Evolutionary conservation across 2,888 invertebrate species (phyloP).

Genomic region (Agrotis exclamationis): DNA sequence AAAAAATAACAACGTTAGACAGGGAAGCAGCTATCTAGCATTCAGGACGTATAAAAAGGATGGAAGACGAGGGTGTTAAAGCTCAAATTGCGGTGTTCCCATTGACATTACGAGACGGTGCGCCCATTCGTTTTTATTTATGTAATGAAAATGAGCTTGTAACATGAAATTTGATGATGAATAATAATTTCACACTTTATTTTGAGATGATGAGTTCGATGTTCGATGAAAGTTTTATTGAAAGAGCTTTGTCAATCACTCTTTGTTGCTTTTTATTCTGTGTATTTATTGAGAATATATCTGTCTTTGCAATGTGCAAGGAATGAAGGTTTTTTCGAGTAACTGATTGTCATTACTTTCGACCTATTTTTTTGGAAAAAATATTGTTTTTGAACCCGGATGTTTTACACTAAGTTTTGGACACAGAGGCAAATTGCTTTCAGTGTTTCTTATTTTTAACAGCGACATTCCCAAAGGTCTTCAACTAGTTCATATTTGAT

Average conservation of each 20-base stretch:
- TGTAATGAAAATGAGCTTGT: conserved; percentile 76
- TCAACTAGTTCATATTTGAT: too few species aligned
- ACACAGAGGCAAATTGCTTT: too few species aligned
- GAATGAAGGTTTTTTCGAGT: too few species aligned
- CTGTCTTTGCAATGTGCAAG: too few species aligned
- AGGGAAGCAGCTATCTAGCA: conserved; percentile 30
- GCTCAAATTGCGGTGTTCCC: conserved; percentile 67
- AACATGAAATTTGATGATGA: conserved; percentile 63
- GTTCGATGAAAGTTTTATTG: neutral
- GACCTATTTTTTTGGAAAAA: too few species aligned
- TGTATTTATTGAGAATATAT: too few species aligned
- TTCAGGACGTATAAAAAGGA: conserved; percentile 33
- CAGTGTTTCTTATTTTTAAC: too few species aligned
- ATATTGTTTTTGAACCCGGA: neutral
- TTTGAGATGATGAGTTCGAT: conserved; percentile 32
- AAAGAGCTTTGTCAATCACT: neutral
- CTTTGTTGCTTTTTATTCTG: neutral
- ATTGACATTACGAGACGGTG: conserved; percentile 63
- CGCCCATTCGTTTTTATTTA: conserved; percentile 74
- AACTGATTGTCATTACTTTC: too few species aligned
- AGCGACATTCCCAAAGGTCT: too few species aligned
- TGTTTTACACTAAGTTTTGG: neutral
- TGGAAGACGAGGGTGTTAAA: conserved; percentile 50
- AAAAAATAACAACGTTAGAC: conserved; percentile 71
- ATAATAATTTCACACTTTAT: conserved; percentile 62